phyloP scores from a whole-genome alignment of 2,113 vertebrate species.

The Nannobrachium achirus region DNA sequence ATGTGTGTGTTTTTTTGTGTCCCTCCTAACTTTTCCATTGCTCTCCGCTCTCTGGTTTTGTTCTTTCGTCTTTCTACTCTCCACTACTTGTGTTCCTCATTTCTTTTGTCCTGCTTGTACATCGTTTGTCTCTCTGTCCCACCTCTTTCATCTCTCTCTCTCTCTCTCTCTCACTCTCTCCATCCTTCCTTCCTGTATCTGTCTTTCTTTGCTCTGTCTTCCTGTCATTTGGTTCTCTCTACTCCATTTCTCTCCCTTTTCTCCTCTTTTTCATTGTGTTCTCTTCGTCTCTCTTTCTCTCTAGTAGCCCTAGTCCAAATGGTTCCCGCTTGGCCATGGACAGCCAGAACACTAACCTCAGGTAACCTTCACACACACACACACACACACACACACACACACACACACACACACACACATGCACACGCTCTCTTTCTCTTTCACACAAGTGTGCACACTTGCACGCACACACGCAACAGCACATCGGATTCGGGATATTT shows the following conservation, averaged over 20 bases:
- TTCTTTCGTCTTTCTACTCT: slow-evolving; percentile 21
- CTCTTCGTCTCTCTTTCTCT: slow-evolving; percentile 13
- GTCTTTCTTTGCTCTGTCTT: slow-evolving; percentile 27
- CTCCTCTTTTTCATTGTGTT: neutral
- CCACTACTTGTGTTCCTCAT: slow-evolving; percentile 20
- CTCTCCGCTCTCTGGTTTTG: slow-evolving; percentile 21
- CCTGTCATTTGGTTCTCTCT: slow-evolving; percentile 14
- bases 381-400: slow-evolving; percentile 19
- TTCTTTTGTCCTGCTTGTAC: slow-evolving; percentile 1
- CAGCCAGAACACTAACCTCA: slow-evolving; percentile 81
- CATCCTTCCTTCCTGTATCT: slow-evolving; percentile 10
- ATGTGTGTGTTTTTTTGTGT: neutral
- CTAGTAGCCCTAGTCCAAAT: slow-evolving; percentile 77
- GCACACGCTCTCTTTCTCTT: too few relatives aligned
- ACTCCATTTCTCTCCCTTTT: neutral
- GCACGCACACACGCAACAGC: slow-evolving; percentile 11
- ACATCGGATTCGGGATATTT: neutral
- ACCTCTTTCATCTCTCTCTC: slow-evolving; percentile 13
- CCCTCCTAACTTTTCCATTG: neutral
- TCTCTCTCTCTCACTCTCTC: slow-evolving; percentile 25
- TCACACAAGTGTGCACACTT: too few relatives aligned
- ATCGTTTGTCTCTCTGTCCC: slow-evolving; percentile 18
- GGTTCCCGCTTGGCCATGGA: slow-evolving; percentile 77
- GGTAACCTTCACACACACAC: slow-evolving; percentile 62
- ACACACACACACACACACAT: neutral